Evolutionary conservation across 2,888 invertebrate genomes (phyloP), one percentile per base, ranked within the genome.

Genomic region (Lingula anatina): DNA sequence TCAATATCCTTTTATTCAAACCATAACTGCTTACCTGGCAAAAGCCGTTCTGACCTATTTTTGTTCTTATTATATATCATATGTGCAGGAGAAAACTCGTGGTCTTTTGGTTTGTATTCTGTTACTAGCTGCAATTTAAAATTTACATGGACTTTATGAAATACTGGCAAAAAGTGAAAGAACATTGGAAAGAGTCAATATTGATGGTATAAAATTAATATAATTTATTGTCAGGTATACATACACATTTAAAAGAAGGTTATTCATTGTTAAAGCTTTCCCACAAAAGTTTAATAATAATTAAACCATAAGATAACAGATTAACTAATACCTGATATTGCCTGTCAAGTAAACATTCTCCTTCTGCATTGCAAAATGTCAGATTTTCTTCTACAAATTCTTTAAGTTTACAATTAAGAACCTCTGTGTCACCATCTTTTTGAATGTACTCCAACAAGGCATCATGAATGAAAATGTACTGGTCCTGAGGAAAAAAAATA

Each of bases 401-500:
- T n/a, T n/a, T n/a, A n/a, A n/a, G n/a, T n/a, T n/a, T n/a, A n/a
- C 3, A 54, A 26, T 64, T 64, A 35, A 54, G 59, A 2, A 75
- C 59, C 51, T 76, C 76, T 5, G 75, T 73, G 90, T 93, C 79
- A 89, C 90, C 46, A 21, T 78, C 78, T 54, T 78, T 90, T 49
- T 92, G 85, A 35, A 96, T 91, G 57, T 93, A 91, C 78, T 96
- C 95, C 36, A 93, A 82, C 54, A 97, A 77, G 0, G 95, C 96
- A 76, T 96, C 95, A 79, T 97, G 96, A 60, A 96, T 92, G 80
- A 97, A 96, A 60, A 96, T 91, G 79, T 96, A 97, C 75, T 97
- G 97, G 72, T 97, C 96, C 81, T 81, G 65, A 27, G 62, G n/a
- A 60, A 42, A 43, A n/a, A 20, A 44, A 1, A 43, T 1, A 5